phyloP scores from a whole-genome alignment of 53 echinoderm and acorn worm species.

The Henricia sp. region DNA sequence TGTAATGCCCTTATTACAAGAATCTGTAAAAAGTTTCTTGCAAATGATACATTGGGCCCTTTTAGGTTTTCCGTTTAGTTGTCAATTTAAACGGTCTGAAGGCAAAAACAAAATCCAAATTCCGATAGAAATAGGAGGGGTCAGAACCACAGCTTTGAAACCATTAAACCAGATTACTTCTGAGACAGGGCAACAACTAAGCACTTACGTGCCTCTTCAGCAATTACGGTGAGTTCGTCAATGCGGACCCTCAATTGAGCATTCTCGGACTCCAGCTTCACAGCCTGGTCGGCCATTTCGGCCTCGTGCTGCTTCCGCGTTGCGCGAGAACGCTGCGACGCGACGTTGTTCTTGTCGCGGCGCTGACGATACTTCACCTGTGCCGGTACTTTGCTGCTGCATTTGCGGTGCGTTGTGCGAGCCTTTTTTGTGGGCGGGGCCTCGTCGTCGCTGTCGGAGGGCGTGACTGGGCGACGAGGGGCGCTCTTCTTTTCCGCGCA shows the following conservation, averaged over 20 bases:
- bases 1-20: too few species aligned
- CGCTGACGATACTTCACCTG: slow-evolving; percentile 65
- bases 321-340: slow-evolving; percentile 72
- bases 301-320: slow-evolving; percentile 68
- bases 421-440: slow-evolving; percentile 60
- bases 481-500: slow-evolving; percentile 1
- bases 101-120: too few species aligned
- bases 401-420: slow-evolving; percentile 32
- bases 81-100: too few species aligned
- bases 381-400: background rate
- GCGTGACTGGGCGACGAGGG: background rate
- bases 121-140: too few species aligned
- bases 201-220: slow-evolving; percentile 69
- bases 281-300: slow-evolving; percentile 56
- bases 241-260: slow-evolving; percentile 66
- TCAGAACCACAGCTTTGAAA: background rate
- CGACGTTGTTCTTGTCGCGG: slow-evolving; percentile 82
- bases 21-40: too few species aligned
- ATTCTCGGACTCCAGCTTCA: slow-evolving; percentile 72
- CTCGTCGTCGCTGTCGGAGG: background rate
- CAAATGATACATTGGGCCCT: too few species aligned
- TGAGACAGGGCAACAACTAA: slow-evolving; percentile 58
- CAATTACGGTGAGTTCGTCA: slow-evolving; percentile 71
- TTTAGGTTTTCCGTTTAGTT: too few species aligned
- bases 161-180: slow-evolving; percentile 64